Base-by-base conservation (phyloP, 2,888 invertebrate species). In the Noctua pronuba region DNA sequence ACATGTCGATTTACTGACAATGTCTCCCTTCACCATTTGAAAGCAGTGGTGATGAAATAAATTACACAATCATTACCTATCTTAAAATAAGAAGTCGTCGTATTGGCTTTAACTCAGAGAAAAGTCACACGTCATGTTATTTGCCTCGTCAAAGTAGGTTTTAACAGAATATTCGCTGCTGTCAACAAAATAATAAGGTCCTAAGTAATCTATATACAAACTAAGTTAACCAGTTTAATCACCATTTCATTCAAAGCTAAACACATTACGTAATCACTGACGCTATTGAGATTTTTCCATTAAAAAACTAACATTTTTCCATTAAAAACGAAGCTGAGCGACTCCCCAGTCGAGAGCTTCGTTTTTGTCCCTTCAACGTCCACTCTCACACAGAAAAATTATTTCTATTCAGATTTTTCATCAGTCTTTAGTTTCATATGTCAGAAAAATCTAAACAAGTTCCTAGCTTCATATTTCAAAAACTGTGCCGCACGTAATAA, bases 301-400 rank as follows among this genome's bases (percentile, higher is more conserved):
- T 84, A 64, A 77, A 82, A 60, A 84, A 68, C 46, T 68, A 80
- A 80, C 65, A 74, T 72, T 76, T 84, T 84, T 71, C 67, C 41
- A 73, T 65, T 76, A 73, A 73, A 83, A 67, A 80, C 68, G 60
- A 41, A 58, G 62, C 70, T 38, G 44, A 1, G 55, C 49, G 18
- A 44, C 13, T n/a, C 58, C 7, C 6, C 44, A 52, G n/a, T 73
- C 44, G 72, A 75, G 44, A 73, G 55, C 44, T n/a, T 60, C 41
- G 44, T 55, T 83, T 85, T 67, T 52, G 35, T 66, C 28, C 71
- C 52, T 66, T 64, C 65, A 67, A 58, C 46, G 73, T 60, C 62
- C 74, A 73, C 69, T 67, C 16, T 21, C 21, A 58, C 28, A 7
- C 21, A 79, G 46, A 24, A 41, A 71, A 62, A 79, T 67, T 52